Evolutionary conservation across 2,113 vertebrate species (phyloP), one percentile per base, ranked within the genome.

Genomic region (Grallaria varia): DNA sequence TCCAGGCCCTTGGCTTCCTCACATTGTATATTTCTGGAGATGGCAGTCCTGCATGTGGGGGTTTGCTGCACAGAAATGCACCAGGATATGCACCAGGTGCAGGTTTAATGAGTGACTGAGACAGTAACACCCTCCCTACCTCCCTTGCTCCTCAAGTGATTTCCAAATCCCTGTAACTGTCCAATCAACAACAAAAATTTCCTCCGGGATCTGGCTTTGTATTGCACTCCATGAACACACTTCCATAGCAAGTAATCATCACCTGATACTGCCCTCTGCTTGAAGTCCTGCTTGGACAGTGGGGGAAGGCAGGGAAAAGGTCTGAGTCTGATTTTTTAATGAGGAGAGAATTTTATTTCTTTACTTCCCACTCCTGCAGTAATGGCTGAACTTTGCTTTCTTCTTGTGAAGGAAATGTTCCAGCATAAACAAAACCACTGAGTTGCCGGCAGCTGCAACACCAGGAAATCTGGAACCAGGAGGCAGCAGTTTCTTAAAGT

Each of bases 361-460:
- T 77, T 19, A 53, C 21, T 89, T 89, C 67, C 83, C 14, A 3
- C 45, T 87, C 37, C 69, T 50, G 24, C 2, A 4, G 37, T 68
- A 91, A 84, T 72, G 58, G 37, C 81, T 76, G 81, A 91, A 84
- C 31, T 93, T 83, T 50, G 31, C 13, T 93, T 94, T 91, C 62
- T 85, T 76, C 68, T 79, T 68, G 39, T 52, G 87, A 90, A 92
- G 35, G 17, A 89, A 89, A 42, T 25, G 4, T 84, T 94, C 83
- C 44, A 75, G 73, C 72, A 87, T 23, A 82, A 73, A 60, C 39
- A 84, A 69, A 89, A 27, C 20, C 50, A 76, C 31, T 0, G 1
- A 74, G 23, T 2, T 86, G n/a, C 60, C 62, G 53, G 42, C 47
- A 79, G 73, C 44, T 3, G 2, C 20, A 2, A 30, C 0, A 0